These are phyloP conservation scores for Silvanus unidentatus DNA, from an alignment of 2,888 invertebrate species.

Conservation along the genomic window DNA sequence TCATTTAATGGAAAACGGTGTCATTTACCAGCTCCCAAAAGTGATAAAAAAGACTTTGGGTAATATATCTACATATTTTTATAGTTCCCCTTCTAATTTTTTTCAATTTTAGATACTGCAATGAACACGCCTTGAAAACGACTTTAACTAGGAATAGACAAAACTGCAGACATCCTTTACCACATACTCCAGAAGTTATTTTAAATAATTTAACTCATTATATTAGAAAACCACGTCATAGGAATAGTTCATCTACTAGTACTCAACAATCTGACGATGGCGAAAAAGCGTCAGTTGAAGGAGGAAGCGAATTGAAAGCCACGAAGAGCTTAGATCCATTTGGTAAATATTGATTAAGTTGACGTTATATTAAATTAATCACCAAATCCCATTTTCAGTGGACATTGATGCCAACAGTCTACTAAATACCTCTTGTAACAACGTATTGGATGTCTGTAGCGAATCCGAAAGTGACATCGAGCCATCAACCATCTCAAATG, in stretches of 20 bases:
- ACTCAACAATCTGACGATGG: slow-evolving; percentile 35
- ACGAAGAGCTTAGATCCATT: slow-evolving; percentile 53
- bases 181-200: slow-evolving; percentile 61
- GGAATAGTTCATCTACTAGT: slow-evolving; percentile 28
- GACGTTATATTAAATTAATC: too few relatives aligned
- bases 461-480: slow-evolving; percentile 72
- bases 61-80: slow-evolving; percentile 41
- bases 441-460: slow-evolving; percentile 64
- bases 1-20: slow-evolving; percentile 68
- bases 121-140: slow-evolving; percentile 63
- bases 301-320: slow-evolving; percentile 47
- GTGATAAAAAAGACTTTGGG: slow-evolving; percentile 64
- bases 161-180: slow-evolving; percentile 55
- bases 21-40: slow-evolving; percentile 67
- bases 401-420: slow-evolving; percentile 51
- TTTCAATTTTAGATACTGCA: slow-evolving; percentile 55
- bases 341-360: slow-evolving; percentile 49
- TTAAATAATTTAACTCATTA: slow-evolving; percentile 62
- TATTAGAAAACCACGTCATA: slow-evolving; percentile 43
- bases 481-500: slow-evolving; percentile 55
- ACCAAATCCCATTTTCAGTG: slow-evolving; percentile 39
- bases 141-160: slow-evolving; percentile 59
- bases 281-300: slow-evolving; percentile 40
- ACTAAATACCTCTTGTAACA: slow-evolving; percentile 49
- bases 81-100: too few relatives aligned